phyloP scores from a whole-genome alignment of 2,888 invertebrate species.

The Micoletzkya japonica region DNA sequence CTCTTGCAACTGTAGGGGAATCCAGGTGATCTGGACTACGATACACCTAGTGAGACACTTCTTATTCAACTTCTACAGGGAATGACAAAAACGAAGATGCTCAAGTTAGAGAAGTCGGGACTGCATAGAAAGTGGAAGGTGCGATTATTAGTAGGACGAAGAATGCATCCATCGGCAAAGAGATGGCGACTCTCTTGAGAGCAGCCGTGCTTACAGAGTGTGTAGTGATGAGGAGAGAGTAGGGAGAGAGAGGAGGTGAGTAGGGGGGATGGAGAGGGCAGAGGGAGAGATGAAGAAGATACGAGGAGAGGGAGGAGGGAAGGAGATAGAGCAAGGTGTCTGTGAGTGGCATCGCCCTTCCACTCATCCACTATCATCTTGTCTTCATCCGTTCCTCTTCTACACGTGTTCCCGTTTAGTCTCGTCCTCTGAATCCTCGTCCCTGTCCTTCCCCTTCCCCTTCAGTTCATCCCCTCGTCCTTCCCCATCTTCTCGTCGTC shows the following conservation, averaged over 20 bases:
- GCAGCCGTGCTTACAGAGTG: not conserved
- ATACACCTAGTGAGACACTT: no score
- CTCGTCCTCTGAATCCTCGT: not conserved
- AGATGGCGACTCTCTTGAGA: not conserved
- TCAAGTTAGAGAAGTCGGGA: no score
- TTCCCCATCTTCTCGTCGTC: not conserved
- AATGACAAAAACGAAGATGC: no score
- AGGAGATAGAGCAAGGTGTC: conserved; percentile 1
- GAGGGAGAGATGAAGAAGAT: no score
- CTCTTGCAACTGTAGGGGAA: no score
- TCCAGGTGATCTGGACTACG: no score
- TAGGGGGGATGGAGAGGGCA: not conserved
- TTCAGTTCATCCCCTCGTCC: not conserved
- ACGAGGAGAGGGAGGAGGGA: no score
- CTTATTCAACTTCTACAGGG: no score
- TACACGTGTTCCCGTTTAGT: conserved; percentile 23
- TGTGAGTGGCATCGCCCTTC: conserved; percentile 15
- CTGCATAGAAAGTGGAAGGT: no score
- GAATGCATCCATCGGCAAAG: no score
- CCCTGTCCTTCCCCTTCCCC: conserved; percentile 6
- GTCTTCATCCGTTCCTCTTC: conserved; percentile 6
- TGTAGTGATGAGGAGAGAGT: not conserved
- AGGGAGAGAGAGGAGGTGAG: not conserved
- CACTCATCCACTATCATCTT: not conserved
- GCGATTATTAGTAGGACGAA: no score